Conservation (phyloP, 2,888 invertebrate species). For the Mycalesis mineus region DNA sequence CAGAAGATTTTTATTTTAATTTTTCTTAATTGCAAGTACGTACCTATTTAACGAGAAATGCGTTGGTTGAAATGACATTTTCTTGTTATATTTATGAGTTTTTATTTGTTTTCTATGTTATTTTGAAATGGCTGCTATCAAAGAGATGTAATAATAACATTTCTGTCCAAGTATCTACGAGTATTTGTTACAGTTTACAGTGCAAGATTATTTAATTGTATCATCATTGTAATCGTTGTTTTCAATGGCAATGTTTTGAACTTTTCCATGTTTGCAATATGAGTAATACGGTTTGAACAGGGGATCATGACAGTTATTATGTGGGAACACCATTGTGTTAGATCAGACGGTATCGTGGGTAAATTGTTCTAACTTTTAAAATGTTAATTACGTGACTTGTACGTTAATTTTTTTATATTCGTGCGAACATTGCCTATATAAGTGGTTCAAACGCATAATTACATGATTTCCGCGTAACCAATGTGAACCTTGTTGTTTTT, state of each 20-base stretch:
- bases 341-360: constrained; percentile 50
- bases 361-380: constrained; percentile 51
- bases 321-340: constrained; percentile 61
- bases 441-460: constrained; percentile 27
- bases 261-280: constrained; percentile 13
- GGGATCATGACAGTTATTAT: constrained; percentile 56
- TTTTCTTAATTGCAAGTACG: no score
- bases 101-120: no score
- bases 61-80: no score
- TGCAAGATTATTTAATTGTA: no score
- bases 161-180: no score
- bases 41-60: no score
- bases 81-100: no score
- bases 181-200: no score
- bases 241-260: not conserved
- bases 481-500: constrained; percentile 14
- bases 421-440: constrained; percentile 37
- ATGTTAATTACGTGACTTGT: constrained; percentile 50
- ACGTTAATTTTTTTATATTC: constrained; percentile 35
- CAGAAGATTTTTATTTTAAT: no score
- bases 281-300: constrained; percentile 19
- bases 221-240: not conserved
- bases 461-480: constrained; percentile 24
- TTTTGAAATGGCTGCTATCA: no score
- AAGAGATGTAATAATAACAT: no score